Conservation (phyloP, 1,140 invertebrate genomes). For the Zaprionus gabonicus region DNA sequence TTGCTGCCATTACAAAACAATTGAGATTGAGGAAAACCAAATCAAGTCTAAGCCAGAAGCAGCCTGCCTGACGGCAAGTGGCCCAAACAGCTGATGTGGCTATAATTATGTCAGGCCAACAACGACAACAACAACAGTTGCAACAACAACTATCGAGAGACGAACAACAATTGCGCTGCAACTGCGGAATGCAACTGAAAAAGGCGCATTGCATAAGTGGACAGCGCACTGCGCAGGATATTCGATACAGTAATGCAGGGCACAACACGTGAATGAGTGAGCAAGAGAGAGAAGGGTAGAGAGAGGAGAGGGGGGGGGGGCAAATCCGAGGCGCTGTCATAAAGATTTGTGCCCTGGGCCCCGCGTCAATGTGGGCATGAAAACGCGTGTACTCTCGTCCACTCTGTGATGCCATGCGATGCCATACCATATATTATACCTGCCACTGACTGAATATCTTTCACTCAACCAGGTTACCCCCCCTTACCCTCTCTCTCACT, state of each 20-base stretch:
- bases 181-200: conserved; percentile 47
- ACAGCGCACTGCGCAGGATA: conserved; percentile 56
- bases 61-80: conserved; percentile 36
- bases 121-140: conserved; percentile 6
- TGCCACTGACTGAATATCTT: conserved; percentile 60
- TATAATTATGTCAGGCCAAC: conserved; percentile 65
- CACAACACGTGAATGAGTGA: too few relatives aligned
- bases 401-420: conserved; percentile 43
- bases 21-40: conserved; percentile 77
- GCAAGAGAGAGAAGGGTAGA: background rate
- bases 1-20: conserved; percentile 77
- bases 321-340: conserved; percentile 67
- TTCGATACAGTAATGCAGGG: conserved; percentile 75
- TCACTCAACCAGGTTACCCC: conserved; percentile 25
- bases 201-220: conserved; percentile 27
- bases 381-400: conserved; percentile 58
- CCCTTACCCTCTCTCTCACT: background rate
- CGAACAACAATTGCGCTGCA: conserved; percentile 14
- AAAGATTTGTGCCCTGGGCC: conserved; percentile 63
- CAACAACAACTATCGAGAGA: background rate
- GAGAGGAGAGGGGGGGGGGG: conserved; percentile 9
- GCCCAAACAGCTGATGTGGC: conserved; percentile 73
- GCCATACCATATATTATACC: conserved; percentile 55
- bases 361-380: conserved; percentile 65
- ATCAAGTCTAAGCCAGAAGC: conserved; percentile 48